Evolutionary conservation across 1,140 invertebrate genomes (phyloP).

Genomic region (Bombus breviceps): DNA sequence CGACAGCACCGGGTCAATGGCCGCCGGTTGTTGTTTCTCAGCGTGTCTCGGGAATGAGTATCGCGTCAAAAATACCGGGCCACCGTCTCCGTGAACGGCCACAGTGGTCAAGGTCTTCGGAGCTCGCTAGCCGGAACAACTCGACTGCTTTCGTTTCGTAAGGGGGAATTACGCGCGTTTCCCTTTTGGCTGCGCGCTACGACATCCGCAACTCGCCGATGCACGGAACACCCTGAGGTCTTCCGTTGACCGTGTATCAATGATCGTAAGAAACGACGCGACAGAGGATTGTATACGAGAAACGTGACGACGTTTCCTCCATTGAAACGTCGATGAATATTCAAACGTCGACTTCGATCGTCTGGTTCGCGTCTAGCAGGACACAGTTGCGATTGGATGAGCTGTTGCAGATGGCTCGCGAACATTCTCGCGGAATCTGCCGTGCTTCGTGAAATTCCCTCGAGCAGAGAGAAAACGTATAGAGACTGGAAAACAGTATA

Average conservation of each 20-base stretch:
- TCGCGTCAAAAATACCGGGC: constrained; percentile 46
- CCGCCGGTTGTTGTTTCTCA: constrained; percentile 13
- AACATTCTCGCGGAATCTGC: background rate
- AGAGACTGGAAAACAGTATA: no score
- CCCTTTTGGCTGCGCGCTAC: background rate
- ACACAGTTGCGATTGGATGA: background rate
- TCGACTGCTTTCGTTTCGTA: constrained; percentile 32
- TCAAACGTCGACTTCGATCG: constrained; percentile 29
- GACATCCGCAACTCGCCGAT: background rate
- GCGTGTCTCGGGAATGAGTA: constrained; percentile 11
- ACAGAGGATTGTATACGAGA: background rate
- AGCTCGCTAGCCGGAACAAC: constrained; percentile 28
- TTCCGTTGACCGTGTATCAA: background rate
- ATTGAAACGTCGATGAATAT: constrained; percentile 33
- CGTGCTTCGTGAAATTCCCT: no score
- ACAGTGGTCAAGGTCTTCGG: constrained; percentile 42
- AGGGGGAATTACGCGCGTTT: constrained; percentile 11
- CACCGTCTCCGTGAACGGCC: constrained; percentile 24
- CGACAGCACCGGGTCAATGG: background rate
- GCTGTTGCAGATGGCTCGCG: background rate
- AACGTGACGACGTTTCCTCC: constrained; percentile 2
- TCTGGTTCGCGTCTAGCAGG: constrained; percentile 30
- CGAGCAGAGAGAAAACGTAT: no score
- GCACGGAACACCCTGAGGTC: background rate
- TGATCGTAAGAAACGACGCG: constrained; percentile 5